phyloP scores from a whole-genome alignment of 1,140 invertebrate species.

The Polypedilum pembai region DNA sequence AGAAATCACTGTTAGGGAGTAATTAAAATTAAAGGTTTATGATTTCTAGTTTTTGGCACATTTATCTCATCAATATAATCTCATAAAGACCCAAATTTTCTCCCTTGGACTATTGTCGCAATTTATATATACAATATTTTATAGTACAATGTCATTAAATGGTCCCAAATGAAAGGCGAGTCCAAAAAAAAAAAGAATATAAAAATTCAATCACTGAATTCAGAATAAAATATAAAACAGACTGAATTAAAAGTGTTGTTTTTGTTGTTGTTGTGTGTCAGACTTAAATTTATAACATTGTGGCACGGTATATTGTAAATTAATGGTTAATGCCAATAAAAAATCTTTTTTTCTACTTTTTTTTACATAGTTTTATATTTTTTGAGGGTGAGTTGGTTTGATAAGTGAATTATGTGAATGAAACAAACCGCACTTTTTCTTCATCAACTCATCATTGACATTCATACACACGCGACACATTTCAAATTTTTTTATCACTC shows the following conservation, averaged over 20 bases:
- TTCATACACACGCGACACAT: neutral
- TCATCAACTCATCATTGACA: neutral
- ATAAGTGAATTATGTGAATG: neutral
- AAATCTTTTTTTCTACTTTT: neutral
- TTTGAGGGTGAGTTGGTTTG: neutral
- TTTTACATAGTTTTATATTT: neutral
- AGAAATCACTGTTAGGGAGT: no score
- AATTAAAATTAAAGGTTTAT: no score
- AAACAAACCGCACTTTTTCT: neutral
- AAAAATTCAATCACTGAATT: neutral
- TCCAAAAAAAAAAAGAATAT: neutral
- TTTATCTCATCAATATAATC: no score
- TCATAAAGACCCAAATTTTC: no score
- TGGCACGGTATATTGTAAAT: slow-evolving; percentile 4
- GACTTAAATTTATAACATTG: neutral
- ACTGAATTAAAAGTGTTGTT: neutral
- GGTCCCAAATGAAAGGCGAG: no score
- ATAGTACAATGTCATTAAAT: no score
- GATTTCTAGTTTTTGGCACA: no score
- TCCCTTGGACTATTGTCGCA: no score
- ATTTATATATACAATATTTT: no score
- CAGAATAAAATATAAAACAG: neutral
- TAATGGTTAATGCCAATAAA: neutral
- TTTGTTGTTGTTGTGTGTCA: neutral
- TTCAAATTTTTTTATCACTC: neutral